Evolutionary conservation across 2,888 invertebrate genomes (phyloP), one percentile per base, ranked within the genome.

Genomic region (Xylocampa areola): DNA sequence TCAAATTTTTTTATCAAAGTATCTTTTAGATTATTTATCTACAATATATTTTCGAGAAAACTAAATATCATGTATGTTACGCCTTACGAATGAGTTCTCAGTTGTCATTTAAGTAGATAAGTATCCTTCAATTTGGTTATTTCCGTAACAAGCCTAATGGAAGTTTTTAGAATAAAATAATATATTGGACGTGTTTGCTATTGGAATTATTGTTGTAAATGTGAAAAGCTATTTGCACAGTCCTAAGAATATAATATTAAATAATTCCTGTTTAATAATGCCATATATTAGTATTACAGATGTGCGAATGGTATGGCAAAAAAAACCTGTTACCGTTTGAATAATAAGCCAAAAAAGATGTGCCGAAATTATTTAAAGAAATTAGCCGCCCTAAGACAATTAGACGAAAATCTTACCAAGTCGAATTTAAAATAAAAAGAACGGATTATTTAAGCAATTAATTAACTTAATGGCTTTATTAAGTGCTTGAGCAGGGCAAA

Each of bases 381-480:
- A 54, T 27, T 16, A 19, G 29, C 30, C 23, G 19, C 41, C 14
- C 13, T 43, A 23, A 35, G 17, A 13, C 44, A 33, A 33, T 33
- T 11, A 66, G 29, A 23, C 33, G 11, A 45, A 49, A 49, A 54
- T 60, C 13, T 44, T 32, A 33, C 27, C 3, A 40, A 49, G 57
- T 47, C 16, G 14, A 53, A 53, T 37, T 64, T 36, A 43, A 58
- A 68, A 48, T 33, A 19, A 51, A 52, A 67, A 49, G 40, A 49
- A 53, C 45, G 53, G 59, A 64, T 68, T 66, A 74, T 50, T 60
- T 66, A 40, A 72, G 68, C 58, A 66, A 69, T 74, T 63, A 61
- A 74, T 74, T 72, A 66, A 51, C 44, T 66, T 69, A 69, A 68
- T 69, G 68, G 47, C 48, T 52, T 72, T 58, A 62, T 49, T 66